Conservation (phyloP, 53 echinoderm and acorn worm genomes). For the Glandiceps talaboti region DNA sequence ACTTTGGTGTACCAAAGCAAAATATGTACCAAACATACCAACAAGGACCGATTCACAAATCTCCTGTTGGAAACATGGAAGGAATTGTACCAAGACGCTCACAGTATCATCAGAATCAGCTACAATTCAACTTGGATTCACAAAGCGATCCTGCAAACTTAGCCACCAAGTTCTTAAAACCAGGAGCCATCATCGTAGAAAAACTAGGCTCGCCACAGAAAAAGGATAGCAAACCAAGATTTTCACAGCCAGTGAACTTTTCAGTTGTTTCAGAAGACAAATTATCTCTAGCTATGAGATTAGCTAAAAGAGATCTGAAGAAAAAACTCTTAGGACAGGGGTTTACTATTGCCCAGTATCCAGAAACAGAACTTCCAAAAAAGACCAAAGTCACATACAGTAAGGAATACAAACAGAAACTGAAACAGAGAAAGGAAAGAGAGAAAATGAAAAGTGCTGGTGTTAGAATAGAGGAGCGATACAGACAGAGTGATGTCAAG, state of each 20-base stretch:
- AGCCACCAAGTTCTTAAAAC: constrained; percentile 45
- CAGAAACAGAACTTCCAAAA: background rate
- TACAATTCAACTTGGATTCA: constrained; percentile 72
- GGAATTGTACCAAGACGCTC: too few relatives aligned
- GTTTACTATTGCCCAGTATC: background rate
- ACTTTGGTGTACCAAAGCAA: background rate
- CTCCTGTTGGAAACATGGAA: background rate
- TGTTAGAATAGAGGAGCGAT: background rate
- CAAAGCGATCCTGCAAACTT: constrained; percentile 49
- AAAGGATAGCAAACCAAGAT: constrained; percentile 6
- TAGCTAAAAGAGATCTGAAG: constrained; percentile 77
- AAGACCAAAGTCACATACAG: background rate
- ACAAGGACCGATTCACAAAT: background rate
- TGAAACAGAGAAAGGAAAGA: background rate
- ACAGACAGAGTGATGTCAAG: background rate
- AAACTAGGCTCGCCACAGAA: constrained; percentile 28
- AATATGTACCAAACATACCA: background rate
- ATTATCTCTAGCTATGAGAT: constrained; percentile 52
- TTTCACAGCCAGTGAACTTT: constrained; percentile 34
- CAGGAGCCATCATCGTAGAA: constrained; percentile 83
- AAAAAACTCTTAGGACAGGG: constrained; percentile 30
- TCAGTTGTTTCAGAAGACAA: constrained; percentile 65
- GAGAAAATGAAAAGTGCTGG: background rate
- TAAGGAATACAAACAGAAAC: background rate
- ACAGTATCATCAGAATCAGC: constrained; percentile 44